These are phyloP conservation scores for Poecilobothrus nobilitatus DNA, from an alignment of 2,888 invertebrate genomes.

Conservation along the genomic window DNA sequence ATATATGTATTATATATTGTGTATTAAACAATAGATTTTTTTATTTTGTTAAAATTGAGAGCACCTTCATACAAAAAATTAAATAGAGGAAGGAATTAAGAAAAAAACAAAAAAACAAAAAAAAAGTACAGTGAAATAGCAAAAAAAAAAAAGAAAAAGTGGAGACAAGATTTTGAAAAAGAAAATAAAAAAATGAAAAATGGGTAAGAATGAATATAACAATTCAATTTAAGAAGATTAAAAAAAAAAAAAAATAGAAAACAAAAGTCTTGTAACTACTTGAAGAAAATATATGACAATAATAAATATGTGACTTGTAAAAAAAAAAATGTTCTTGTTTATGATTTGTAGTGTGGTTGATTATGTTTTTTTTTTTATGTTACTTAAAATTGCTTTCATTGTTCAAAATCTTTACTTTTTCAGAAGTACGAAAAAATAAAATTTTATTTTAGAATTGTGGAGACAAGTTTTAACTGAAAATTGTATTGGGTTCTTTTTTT, in stretches of 20 bases:
- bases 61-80: background rate
- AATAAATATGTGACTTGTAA: background rate
- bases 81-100: background rate
- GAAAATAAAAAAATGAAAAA: background rate
- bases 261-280: background rate
- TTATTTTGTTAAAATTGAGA: background rate
- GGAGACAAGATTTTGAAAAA: no score
- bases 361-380: no score
- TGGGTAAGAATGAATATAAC: background rate
- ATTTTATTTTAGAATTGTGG: no score
- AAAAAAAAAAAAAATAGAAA: background rate
- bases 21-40: background rate
- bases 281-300: background rate
- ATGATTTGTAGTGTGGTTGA: background rate
- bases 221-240: conserved; percentile 3
- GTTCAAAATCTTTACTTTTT: no score
- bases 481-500: no score
- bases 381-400: no score
- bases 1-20: no score
- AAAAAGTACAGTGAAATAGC: no score
- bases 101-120: background rate
- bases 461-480: no score
- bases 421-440: no score
- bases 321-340: background rate
- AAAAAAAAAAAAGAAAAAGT: no score